Percentiles rank a stretch among this genome's conserved stretches.
These are phyloP conservation scores for Athetis lepigone DNA, from an alignment of 2,888 invertebrate species.

Conservation along the genomic window DNA sequence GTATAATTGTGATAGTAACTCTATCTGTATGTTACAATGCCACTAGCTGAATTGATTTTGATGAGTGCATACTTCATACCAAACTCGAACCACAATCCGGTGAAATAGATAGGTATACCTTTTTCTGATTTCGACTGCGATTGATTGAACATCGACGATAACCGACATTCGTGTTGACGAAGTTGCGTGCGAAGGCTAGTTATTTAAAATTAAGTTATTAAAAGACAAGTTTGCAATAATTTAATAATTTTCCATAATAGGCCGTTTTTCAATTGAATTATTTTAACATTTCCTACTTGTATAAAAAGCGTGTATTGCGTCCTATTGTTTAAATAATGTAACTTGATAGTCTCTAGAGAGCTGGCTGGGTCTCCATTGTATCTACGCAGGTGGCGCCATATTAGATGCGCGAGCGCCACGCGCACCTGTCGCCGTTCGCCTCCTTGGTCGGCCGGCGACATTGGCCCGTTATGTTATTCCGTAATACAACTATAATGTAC, in stretches of 20 bases:
- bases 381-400: conserved; percentile 62
- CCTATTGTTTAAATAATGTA: conserved; percentile 48
- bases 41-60: too few relatives aligned
- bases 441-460: conserved; percentile 70
- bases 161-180: too few relatives aligned
- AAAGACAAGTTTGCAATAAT: background rate
- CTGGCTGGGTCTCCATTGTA: conserved; percentile 36
- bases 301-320: conserved; percentile 10
- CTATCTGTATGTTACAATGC: too few relatives aligned
- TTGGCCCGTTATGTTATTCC: conserved; percentile 85
- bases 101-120: too few relatives aligned
- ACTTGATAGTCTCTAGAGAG: conserved; percentile 34
- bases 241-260: background rate
- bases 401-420: conserved; percentile 52
- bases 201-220: too few relatives aligned
- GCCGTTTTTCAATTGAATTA: background rate
- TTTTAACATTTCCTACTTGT: background rate
- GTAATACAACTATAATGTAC: conserved; percentile 80
- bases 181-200: too few relatives aligned
- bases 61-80: too few relatives aligned
- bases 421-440: conserved; percentile 73
- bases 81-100: too few relatives aligned
- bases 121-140: too few relatives aligned
- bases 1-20: too few relatives aligned
- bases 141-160: too few relatives aligned